Base-by-base conservation (phyloP, 1,140 invertebrate species). In the Drosophila biarmipes region DNA sequence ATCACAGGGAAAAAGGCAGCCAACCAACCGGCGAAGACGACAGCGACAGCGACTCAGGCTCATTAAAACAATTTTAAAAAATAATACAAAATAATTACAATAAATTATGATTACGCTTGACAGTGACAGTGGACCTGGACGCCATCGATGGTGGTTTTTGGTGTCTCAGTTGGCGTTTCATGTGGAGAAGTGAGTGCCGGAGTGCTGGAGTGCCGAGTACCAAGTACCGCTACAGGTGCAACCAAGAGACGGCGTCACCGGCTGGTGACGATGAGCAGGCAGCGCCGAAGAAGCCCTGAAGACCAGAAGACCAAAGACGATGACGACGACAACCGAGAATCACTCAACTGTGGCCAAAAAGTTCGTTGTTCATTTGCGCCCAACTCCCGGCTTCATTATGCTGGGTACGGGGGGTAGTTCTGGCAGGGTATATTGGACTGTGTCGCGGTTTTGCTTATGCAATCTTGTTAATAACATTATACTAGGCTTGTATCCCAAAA, bases 61-160 rank as follows among this genome's bases (percentile, higher is more conserved):
- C 84, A 89, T 89, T 89, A 89, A 89, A 89, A 89, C 84, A 89
- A 89, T 89, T 89, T 89, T 89, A 71, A 84, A 89, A 89, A 89
- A 89, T 89, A 89, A 89, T 89, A 89, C 82, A 89, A 89, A 89
- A 89, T 89, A 89, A 89, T 89, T 89, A 89, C 84, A 89, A 89
- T 89, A 89, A 89, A 89, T 89, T 89, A 89, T 89, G 84, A 89
- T 89, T 89, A 89, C 84, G 84, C 79, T 74, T 89, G 84, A 84
- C 84, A 89, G 84, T 89, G 84, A 89, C 84, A 89, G 84, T 82
- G 84, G 78, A 75, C 59, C 46, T 43, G 51, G 43, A 35, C 63
- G 55, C 72, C 79, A 61, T 75, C 56, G 63, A 71, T 46, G 45
- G 27, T 14, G 21, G 31, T 55, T 40, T 35, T 40, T 21, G 45